A percentile compares a stretch with the other conserved stretches of the same genome.
Evolutionary conservation across 2,797 vertebrate species (phyloP).

Genomic region (Australoheros facetus): DNA sequence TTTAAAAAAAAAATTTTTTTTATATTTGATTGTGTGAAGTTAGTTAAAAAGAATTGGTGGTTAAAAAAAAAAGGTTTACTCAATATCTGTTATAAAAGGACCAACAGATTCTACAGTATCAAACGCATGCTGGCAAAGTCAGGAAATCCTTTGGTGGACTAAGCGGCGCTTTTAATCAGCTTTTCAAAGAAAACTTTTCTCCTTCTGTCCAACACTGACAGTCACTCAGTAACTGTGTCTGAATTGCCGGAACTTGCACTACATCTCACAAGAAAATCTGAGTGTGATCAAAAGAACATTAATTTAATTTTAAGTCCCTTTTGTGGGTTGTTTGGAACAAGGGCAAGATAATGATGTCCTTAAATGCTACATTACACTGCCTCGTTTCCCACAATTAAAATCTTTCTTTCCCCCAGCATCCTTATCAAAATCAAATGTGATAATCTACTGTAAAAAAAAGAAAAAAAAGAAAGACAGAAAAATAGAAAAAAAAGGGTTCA

Average conservation of each 20-base stretch:
- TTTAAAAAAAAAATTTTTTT: neutral
- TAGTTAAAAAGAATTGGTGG: neutral
- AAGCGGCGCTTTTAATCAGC: constrained; percentile 24
- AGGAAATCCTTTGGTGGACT: constrained; percentile 17
- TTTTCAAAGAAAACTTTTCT: constrained; percentile 43
- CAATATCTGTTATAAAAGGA: constrained; percentile 1
- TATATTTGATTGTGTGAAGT: neutral
- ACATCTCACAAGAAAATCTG: constrained; percentile 28
- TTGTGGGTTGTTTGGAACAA: constrained; percentile 26
- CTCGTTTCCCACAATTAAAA: constrained; percentile 48
- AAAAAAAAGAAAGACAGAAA: neutral
- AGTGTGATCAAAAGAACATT: constrained; percentile 52
- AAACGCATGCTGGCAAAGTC: constrained; percentile 17
- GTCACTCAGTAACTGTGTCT: constrained; percentile 6
- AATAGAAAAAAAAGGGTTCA: neutral
- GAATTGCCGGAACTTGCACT: constrained; percentile 12
- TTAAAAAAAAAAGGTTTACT: constrained; percentile 3
- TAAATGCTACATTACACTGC: constrained; percentile 19
- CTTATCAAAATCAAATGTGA: constrained; percentile 46
- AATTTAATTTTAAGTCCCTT: constrained; percentile 20
- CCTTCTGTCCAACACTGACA: constrained; percentile 28
- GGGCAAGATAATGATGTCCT: constrained; percentile 40
- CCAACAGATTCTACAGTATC: neutral
- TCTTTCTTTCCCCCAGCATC: constrained; percentile 12
- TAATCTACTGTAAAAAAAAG: neutral